A percentile compares a stretch with the other conserved stretches of the same genome.
phyloP scores from a whole-genome alignment of 2,113 vertebrate genomes.

The Columba livia region DNA sequence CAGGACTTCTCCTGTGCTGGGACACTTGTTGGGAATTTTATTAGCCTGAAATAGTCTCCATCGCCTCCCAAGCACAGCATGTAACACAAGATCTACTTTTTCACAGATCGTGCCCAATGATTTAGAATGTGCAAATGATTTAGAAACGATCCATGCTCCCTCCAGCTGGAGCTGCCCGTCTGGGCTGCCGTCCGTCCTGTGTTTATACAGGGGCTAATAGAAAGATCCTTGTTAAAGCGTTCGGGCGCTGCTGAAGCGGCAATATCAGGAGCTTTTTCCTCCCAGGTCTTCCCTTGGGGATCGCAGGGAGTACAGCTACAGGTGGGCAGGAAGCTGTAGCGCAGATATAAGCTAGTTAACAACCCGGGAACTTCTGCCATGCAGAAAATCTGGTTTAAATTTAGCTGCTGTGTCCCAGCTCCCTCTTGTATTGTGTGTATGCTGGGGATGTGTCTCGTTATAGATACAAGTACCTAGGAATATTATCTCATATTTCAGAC shows the following conservation, averaged over 20 bases:
- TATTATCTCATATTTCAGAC: background rate
- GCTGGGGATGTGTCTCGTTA: background rate
- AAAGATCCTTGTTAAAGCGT: conserved; percentile 10
- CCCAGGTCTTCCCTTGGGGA: background rate
- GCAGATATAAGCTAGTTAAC: background rate
- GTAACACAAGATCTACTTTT: conserved; percentile 40
- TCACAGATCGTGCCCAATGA: background rate
- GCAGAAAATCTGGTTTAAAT: background rate
- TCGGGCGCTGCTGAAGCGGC: accelerated
- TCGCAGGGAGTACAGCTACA: background rate
- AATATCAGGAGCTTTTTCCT: background rate
- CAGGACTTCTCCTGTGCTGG: background rate
- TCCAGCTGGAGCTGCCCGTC: background rate
- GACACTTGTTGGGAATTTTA: conserved; percentile 16
- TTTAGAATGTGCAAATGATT: conserved; percentile 3
- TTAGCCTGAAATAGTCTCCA: background rate
- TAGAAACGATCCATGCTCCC: background rate
- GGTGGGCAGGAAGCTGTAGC: background rate
- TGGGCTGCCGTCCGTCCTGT: background rate
- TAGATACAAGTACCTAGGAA: background rate
- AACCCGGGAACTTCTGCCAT: background rate
- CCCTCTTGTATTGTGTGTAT: background rate
- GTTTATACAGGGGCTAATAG: background rate
- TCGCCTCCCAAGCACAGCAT: background rate
- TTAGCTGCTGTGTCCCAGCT: background rate